Evolutionary conservation across 37 sponge, comb jelly and placozoan genomes (phyloP).

Genomic region (Ephydatia muelleri): DNA sequence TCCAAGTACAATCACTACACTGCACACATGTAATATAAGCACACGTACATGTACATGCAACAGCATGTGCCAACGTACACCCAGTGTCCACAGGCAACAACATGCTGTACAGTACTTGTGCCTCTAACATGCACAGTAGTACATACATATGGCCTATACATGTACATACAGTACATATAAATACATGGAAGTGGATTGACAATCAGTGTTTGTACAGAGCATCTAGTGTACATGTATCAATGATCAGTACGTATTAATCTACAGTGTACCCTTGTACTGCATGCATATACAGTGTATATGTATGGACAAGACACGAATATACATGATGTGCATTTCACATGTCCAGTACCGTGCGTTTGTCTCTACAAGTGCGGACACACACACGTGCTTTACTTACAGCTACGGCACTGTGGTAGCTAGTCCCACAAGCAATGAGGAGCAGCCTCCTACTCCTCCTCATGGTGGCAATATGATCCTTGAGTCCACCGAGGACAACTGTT

Average conservation of each 20-base stretch:
- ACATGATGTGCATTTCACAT: too few species aligned
- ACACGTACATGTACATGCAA: background rate
- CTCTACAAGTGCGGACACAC: background rate
- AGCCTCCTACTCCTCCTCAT: conserved; percentile 91
- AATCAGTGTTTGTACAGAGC: too few species aligned
- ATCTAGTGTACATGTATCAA: too few species aligned
- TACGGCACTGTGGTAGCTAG: conserved; percentile 94
- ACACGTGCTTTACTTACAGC: conserved; percentile 68
- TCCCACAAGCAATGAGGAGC: conserved; percentile 97
- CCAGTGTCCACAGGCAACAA: too few species aligned
- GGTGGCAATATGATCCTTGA: conserved; percentile 73
- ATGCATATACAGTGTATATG: too few species aligned
- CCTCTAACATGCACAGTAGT: background rate
- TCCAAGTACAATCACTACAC: background rate
- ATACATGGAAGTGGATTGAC: too few species aligned
- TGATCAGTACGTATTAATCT: too few species aligned
- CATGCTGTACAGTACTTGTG: too few species aligned
- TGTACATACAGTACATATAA: background rate
- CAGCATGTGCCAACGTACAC: background rate
- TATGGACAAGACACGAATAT: too few species aligned
- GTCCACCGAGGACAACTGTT: conserved; percentile 90
- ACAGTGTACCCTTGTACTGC: too few species aligned
- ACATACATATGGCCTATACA: too few species aligned
- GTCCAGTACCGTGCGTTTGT: background rate
- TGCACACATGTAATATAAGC: background rate